phyloP scores from a whole-genome alignment of 1,140 invertebrate genomes.

The Triops cancriformis region DNA sequence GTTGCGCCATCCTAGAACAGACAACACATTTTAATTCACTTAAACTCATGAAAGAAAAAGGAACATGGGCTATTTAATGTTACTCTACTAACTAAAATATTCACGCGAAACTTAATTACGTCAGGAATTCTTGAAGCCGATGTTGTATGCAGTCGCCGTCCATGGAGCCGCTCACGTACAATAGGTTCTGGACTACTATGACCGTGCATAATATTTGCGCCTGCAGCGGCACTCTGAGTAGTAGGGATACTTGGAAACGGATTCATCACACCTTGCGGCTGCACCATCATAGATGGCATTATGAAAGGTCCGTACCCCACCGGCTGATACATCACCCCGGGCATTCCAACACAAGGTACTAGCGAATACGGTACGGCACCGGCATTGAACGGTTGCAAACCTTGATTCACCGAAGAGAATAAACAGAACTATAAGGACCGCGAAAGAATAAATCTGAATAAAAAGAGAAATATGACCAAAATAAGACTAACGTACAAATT shows the following conservation, averaged over 20 bases:
- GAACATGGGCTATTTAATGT: not conserved
- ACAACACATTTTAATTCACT: not conserved
- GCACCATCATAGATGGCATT: constrained; percentile 41
- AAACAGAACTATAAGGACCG: no score
- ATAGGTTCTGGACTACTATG: constrained; percentile 27
- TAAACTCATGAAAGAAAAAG: not conserved
- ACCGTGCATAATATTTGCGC: not conserved
- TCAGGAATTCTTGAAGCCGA: not conserved
- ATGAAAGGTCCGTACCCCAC: constrained; percentile 38
- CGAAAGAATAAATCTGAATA: no score
- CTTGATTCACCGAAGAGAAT: not conserved
- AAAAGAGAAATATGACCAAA: no score
- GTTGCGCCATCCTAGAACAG: not conserved
- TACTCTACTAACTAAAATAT: no score
- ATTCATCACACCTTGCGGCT: not conserved
- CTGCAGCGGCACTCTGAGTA: not conserved
- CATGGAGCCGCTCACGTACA: not conserved
- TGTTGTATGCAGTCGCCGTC: not conserved
- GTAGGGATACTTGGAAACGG: not conserved
- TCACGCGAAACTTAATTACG: not conserved
- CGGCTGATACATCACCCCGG: constrained; percentile 47
- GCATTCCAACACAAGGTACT: constrained; percentile 33
- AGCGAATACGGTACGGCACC: not conserved
- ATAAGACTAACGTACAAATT: not conserved
- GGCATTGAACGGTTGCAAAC: constrained; percentile 43